phyloP scores from a whole-genome alignment of 2,113 vertebrate species.

The Triplophysa tibetana region DNA sequence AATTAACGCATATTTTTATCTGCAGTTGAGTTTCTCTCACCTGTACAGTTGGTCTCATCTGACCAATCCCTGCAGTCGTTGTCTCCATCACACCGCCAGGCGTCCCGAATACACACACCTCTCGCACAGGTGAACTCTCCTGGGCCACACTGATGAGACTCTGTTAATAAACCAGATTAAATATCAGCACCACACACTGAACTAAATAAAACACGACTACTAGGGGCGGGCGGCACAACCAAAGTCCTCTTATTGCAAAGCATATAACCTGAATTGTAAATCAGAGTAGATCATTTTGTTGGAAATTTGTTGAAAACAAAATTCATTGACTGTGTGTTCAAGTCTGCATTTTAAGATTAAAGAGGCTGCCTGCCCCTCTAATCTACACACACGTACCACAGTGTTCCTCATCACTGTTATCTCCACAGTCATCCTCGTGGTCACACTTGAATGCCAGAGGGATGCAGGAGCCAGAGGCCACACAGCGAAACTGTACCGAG shows the following conservation, averaged over 20 bases:
- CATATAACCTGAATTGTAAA: no score
- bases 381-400: constrained; percentile 78
- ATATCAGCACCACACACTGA: no score
- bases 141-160: constrained; percentile 84
- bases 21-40: constrained; percentile 67
- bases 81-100: constrained; percentile 95
- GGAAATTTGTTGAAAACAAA: no score
- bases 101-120: constrained; percentile 89
- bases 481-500: constrained; percentile 90
- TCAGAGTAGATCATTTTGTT: no score
- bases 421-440: constrained; percentile 95
- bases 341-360: no score
- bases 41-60: constrained; percentile 92
- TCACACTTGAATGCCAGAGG: constrained; percentile 96
- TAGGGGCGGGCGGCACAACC: no score
- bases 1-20: neutral
- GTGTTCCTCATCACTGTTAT: constrained; percentile 93
- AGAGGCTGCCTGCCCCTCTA: no score
- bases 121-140: constrained; percentile 92
- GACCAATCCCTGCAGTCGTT: constrained; percentile 99
- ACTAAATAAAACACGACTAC: neutral
- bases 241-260: no score
- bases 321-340: no score
- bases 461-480: constrained; percentile 90
- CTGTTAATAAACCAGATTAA: constrained; percentile 63